These are phyloP conservation scores for Coenonympha glycerion DNA, from an alignment of 2,888 invertebrate genomes.

Conservation along the genomic window DNA sequence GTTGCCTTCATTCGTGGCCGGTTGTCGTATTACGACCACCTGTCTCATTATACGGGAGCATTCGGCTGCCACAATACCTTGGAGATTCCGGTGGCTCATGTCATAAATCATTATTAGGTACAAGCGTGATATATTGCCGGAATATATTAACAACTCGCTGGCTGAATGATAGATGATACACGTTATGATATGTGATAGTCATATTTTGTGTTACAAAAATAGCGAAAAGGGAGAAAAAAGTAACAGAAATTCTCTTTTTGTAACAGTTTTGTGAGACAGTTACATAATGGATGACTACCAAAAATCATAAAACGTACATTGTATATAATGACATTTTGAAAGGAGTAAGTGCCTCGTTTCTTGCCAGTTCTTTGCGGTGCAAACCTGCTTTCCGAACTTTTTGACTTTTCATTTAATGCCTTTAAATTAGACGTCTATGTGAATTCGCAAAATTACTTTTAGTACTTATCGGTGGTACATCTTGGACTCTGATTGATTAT, in stretches of 20 bases:
- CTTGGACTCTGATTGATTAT: too few relatives aligned
- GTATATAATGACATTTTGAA: too few relatives aligned
- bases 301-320: too few relatives aligned
- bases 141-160: slow-evolving; percentile 24
- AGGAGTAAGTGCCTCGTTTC: too few relatives aligned
- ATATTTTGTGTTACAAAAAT: slow-evolving; percentile 12
- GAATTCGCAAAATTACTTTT: too few relatives aligned
- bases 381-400: too few relatives aligned
- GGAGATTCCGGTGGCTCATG: background rate
- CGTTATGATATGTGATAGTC: slow-evolving; percentile 11
- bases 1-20: background rate
- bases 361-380: too few relatives aligned
- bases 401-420: too few relatives aligned
- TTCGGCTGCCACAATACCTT: slow-evolving; percentile 7
- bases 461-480: too few relatives aligned
- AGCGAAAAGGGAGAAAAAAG: background rate
- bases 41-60: background rate
- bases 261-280: background rate
- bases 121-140: slow-evolving; percentile 22
- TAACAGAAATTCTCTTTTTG: slow-evolving; percentile 2
- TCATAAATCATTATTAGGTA: slow-evolving; percentile 25
- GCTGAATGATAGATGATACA: slow-evolving; percentile 23
- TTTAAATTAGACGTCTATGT: too few relatives aligned
- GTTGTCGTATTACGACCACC: background rate
- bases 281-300: too few relatives aligned